Conservation (phyloP, 2,113 vertebrate genomes). For the Onychorhynchus coronatus region DNA sequence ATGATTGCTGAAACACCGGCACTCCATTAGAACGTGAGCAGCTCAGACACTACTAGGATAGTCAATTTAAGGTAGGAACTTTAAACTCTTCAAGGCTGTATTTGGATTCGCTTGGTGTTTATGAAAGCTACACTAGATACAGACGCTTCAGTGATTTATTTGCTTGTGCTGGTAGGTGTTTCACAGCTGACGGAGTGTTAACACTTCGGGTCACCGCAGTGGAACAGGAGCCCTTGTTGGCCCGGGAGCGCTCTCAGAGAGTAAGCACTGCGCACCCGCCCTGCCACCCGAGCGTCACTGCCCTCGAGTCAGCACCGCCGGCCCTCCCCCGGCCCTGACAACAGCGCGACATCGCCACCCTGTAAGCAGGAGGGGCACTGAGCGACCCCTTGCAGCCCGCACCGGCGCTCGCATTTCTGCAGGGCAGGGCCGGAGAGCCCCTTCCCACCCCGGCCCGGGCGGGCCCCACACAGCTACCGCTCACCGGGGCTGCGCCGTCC, state of each 20-base stretch:
- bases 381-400: accelerated
- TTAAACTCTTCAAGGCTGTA: background rate
- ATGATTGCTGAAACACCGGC: accelerated
- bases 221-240: background rate
- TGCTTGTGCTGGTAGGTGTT: background rate
- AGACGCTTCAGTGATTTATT: background rate
- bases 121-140: accelerated
- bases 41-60: background rate
- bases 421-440: background rate
- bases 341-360: background rate
- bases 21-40: accelerated
- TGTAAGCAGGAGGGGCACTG: accelerated
- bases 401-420: background rate
- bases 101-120: background rate
- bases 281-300: accelerated
- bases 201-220: accelerated
- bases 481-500: background rate
- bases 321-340: background rate
- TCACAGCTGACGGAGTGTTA: accelerated
- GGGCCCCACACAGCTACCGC: background rate
- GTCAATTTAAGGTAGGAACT: accelerated
- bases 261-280: accelerated
- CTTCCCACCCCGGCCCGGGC: too few relatives aligned
- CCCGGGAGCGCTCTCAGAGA: background rate
- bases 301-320: background rate